Conservation (phyloP, 2,888 invertebrate species). For the Brachyptera putata region DNA sequence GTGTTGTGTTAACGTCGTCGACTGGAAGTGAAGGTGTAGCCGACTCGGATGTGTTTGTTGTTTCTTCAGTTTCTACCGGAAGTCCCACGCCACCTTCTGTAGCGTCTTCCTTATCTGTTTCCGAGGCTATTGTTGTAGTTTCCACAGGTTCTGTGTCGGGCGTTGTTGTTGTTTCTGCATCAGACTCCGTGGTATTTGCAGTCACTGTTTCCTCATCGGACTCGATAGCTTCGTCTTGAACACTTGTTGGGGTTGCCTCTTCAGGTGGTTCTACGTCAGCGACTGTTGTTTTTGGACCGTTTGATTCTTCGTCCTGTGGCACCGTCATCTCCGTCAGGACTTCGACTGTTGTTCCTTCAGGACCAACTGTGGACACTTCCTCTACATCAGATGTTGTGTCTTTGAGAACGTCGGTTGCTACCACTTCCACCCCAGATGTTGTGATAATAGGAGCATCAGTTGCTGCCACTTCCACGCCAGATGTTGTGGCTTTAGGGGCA, state of each 20-base stretch:
- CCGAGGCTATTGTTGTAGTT: too few relatives aligned
- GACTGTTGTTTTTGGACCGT: background rate
- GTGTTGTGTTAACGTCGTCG: background rate
- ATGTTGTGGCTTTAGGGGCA: constrained; percentile 9
- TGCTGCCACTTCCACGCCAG: too few relatives aligned
- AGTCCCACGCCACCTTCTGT: too few relatives aligned
- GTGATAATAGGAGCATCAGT: background rate
- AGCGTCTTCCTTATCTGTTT: background rate
- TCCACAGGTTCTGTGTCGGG: constrained; percentile 7
- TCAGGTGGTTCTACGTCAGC: background rate
- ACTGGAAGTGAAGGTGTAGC: background rate
- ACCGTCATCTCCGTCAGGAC: background rate
- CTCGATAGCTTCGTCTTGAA: too few relatives aligned
- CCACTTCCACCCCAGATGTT: background rate
- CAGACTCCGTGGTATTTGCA: background rate
- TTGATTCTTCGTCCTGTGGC: background rate
- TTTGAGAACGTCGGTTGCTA: background rate
- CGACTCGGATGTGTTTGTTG: background rate
- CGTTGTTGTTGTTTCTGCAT: background rate
- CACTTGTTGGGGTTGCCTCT: background rate
- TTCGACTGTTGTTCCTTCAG: too few relatives aligned
- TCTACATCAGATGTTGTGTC: too few relatives aligned
- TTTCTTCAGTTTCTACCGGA: background rate
- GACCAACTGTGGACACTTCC: too few relatives aligned
- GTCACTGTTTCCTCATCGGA: background rate